These are phyloP conservation scores for Caenorhabditis auriculariae DNA, from an alignment of 2,888 invertebrate genomes.

Conservation along the genomic window DNA sequence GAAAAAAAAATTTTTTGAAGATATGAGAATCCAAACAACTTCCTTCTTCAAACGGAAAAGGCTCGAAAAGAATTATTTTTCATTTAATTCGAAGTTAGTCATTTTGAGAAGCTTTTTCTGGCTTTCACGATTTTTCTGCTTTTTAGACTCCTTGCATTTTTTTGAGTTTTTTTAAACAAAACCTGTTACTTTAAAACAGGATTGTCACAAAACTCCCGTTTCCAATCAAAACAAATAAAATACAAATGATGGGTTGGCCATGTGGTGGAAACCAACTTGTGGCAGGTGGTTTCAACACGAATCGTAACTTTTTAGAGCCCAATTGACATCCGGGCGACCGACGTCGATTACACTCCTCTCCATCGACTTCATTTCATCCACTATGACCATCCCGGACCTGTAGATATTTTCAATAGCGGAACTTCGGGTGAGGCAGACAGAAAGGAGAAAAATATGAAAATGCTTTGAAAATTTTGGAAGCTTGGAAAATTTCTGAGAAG, in stretches of 20 bases:
- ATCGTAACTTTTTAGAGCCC: conserved; percentile 50
- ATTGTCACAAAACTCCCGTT: too few relatives aligned
- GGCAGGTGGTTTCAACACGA: not conserved
- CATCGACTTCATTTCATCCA: conserved; percentile 53
- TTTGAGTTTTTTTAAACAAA: too few relatives aligned
- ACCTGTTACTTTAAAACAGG: too few relatives aligned
- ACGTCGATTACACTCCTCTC: conserved; percentile 48
- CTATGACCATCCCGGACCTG: conserved; percentile 48
- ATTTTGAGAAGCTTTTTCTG: not conserved
- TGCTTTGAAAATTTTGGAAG: too few relatives aligned
- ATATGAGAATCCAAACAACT: too few relatives aligned
- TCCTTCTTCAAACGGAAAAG: too few relatives aligned
- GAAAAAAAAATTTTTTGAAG: too few relatives aligned
- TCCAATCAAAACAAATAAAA: not conserved
- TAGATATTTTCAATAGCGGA: conserved; percentile 53
- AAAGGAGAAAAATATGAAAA: conserved; percentile 1
- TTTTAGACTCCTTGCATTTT: not conserved
- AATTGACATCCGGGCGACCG: conserved; percentile 55
- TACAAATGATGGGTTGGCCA: too few relatives aligned
- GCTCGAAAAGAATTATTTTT: too few relatives aligned
- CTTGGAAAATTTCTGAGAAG: too few relatives aligned
- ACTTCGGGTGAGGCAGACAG: not conserved
- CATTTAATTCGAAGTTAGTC: too few relatives aligned
- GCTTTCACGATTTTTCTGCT: not conserved
- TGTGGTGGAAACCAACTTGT: too few relatives aligned